Base-by-base conservation (phyloP, 2,888 invertebrate genomes). In the Caenorhabditis plicata region DNA sequence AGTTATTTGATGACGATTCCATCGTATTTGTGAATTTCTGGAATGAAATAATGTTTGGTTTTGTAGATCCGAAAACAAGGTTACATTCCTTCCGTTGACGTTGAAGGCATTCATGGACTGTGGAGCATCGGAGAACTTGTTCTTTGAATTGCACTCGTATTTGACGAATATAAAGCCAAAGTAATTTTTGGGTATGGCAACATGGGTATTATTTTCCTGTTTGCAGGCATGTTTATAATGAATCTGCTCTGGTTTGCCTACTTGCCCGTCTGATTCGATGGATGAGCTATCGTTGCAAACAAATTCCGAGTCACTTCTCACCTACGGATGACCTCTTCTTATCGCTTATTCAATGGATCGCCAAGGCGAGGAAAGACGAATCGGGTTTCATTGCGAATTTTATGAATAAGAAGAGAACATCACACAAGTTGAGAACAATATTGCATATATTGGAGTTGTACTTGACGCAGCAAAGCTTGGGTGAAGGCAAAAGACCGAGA, bases 81-180 rank as follows among this genome's bases (percentile, higher is more conserved):
- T 66, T 11, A 48, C 56, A 13, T 52, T 64, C 19, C 50, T 64
- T 2, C 60, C 56, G 29, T 50, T 72, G 2, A 58, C 65, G 8
- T 36, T 68, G 15, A 52, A 49, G 19, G 39, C 53, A 4, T 67
- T 68, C 38, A 46, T 69, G 29, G 57, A 65, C 43, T 65, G 60
- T 38, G 43, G 41, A 19, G 57, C 49, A 19, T 20, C 53, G 17
- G 66, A 66, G 20, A 42, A 44, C 19, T 32, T 52, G 8, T 69
- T 64, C 41, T 47, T 58, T 23, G 48, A 58, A 11, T 47, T 77
- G 7, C 63, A 65, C 33, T 44, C 60, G 22, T 77, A 74, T 46
- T 36, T 76, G 5, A 33, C 38, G 9, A 64, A 57, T 25, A 48
- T 75, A 23, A 78, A 77, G 31, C 75, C 78, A 32, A 78, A 78